These are phyloP conservation scores for Achroia grisella DNA, from an alignment of 1,140 invertebrate genomes.

Conservation along the genomic window DNA sequence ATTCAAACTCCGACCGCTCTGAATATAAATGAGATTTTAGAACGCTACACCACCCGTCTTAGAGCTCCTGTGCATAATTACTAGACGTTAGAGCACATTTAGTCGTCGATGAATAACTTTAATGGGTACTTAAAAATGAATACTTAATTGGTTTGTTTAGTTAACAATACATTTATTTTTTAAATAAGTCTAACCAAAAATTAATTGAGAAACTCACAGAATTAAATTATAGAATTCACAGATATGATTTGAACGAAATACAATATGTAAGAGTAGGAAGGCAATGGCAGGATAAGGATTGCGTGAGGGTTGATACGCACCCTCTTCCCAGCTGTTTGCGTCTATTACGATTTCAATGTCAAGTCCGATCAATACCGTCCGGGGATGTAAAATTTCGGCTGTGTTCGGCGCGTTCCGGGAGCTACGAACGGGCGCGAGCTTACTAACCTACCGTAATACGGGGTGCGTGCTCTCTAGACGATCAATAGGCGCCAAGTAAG, in stretches of 20 bases:
- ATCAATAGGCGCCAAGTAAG: conserved; percentile 63
- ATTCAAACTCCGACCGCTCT: conserved; percentile 68
- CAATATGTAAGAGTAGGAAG: conserved; percentile 6
- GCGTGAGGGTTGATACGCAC: conserved; percentile 43
- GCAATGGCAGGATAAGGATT: conserved; percentile 24
- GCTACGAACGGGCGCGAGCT: conserved; percentile 47
- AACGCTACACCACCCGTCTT: conserved; percentile 45
- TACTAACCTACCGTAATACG: conserved; percentile 71
- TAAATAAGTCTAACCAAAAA: no score
- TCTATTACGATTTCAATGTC: conserved; percentile 75
- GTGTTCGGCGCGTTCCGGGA: conserved; percentile 58
- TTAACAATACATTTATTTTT: no score
- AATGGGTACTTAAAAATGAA: conserved; percentile 24
- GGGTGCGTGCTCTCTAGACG: conserved; percentile 60
- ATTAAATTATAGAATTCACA: conserved; percentile 14
- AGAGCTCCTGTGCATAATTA: conserved; percentile 60
- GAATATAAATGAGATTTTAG: conserved; percentile 73
- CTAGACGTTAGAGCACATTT: conserved; percentile 33
- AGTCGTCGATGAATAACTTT: conserved; percentile 28
- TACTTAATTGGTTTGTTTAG: not conserved
- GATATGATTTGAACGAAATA: conserved; percentile 12
- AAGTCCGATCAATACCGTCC: conserved; percentile 72
- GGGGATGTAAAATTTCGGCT: conserved; percentile 68
- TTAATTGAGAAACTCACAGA: no score
- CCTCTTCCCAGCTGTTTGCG: conserved; percentile 69